Evolutionary conservation across 2,888 invertebrate species (phyloP).

Genomic region (Drosophila aldrichi): DNA sequence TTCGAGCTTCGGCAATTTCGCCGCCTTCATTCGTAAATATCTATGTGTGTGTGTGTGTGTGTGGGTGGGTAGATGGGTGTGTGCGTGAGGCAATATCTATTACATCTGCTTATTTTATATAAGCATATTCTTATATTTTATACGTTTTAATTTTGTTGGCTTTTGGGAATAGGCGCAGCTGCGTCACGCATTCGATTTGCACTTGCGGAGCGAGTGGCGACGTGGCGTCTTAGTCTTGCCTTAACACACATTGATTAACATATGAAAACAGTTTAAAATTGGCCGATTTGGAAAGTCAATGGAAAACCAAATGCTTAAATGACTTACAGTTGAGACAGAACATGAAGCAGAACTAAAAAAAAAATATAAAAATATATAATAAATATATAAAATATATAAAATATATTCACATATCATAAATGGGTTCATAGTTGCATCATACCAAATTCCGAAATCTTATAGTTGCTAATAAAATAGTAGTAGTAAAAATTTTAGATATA

Average conservation of each 20-base stretch:
- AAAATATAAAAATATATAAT: too few relatives aligned
- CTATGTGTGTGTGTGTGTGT: neutral
- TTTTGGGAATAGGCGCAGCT: conserved; percentile 51
- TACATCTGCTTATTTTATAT: conserved; percentile 19
- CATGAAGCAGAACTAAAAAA: too few relatives aligned
- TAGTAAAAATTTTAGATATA: too few relatives aligned
- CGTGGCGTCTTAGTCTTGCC: neutral
- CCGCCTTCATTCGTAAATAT: conserved; percentile 10
- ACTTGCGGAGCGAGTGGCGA: conserved; percentile 24
- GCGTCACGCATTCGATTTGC: conserved; percentile 59
- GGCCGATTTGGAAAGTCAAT: neutral
- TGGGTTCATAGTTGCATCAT: too few relatives aligned
- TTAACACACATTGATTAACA: neutral
- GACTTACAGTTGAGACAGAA: neutral
- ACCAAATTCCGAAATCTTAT: too few relatives aligned
- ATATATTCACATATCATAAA: too few relatives aligned
- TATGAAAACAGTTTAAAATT: neutral
- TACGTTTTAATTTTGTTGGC: conserved; percentile 30
- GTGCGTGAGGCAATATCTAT: conserved; percentile 19
- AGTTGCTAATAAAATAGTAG: too few relatives aligned
- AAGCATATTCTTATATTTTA: conserved; percentile 18
- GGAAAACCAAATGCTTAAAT: neutral
- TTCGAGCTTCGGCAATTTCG: conserved; percentile 42
- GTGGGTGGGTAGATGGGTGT: conserved; percentile 15
- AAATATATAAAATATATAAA: too few relatives aligned